Conservation (phyloP, 2,888 invertebrate genomes). For the Germaria angustata region DNA sequence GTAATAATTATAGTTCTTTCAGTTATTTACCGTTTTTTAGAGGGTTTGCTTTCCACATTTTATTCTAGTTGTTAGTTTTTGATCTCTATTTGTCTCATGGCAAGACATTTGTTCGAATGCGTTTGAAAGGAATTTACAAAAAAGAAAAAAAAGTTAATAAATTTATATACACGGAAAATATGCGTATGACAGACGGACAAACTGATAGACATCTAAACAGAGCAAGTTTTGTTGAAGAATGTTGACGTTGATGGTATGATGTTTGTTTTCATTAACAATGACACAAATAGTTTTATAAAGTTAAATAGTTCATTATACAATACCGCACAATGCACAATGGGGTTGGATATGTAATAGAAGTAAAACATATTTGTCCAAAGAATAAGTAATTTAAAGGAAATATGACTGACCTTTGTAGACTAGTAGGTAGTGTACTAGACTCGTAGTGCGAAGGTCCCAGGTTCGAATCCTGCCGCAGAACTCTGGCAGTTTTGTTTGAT, state of each 20-base stretch:
- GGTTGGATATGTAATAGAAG: not conserved
- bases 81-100: not conserved
- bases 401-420: too few relatives aligned
- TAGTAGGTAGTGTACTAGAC: too few relatives aligned
- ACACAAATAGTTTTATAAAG: conserved; percentile 37
- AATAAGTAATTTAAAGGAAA: too few relatives aligned
- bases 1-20: not conserved
- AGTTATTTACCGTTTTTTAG: conserved; percentile 29
- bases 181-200: not conserved
- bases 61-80: conserved; percentile 10
- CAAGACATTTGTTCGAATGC: not conserved
- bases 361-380: not conserved
- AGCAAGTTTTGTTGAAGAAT: conserved; percentile 21
- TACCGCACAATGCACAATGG: conserved; percentile 8
- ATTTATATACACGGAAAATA: not conserved
- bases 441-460: too few relatives aligned
- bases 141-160: not conserved
- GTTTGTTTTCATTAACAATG: conserved; percentile 60
- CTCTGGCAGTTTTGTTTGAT: too few relatives aligned
- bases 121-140: conserved; percentile 16
- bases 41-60: conserved; percentile 7
- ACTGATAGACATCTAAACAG: not conserved
- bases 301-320: conserved; percentile 57
- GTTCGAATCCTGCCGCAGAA: too few relatives aligned
- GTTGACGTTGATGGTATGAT: conserved; percentile 8